Evolutionary conservation across 2,113 vertebrate species (phyloP).

Genomic region (Rhynchomys soricoides): DNA sequence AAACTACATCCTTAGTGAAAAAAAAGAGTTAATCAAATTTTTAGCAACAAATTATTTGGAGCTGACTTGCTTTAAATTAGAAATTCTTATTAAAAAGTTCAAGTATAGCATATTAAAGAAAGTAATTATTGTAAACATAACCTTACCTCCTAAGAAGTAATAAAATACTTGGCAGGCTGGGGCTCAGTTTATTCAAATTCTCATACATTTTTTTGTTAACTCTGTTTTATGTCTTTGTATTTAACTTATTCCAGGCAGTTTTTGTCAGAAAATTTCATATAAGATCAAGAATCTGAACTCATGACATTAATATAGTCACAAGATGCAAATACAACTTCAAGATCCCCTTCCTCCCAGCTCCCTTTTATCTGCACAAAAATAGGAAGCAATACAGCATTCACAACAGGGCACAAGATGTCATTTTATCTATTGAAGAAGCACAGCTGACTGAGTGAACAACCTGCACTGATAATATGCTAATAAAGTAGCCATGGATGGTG

Average conservation of each 20-base stretch:
- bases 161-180: constrained; percentile 57
- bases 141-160: constrained; percentile 70
- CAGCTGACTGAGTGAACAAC: constrained; percentile 61
- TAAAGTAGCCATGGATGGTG: constrained; percentile 44
- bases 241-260: constrained; percentile 51
- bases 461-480: constrained; percentile 69
- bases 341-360: background rate
- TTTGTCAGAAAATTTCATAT: constrained; percentile 69
- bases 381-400: constrained; percentile 58
- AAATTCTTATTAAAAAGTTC: constrained; percentile 66
- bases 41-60: constrained; percentile 47
- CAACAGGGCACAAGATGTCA: constrained; percentile 68
- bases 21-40: constrained; percentile 63
- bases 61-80: constrained; percentile 63
- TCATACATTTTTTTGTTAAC: constrained; percentile 63
- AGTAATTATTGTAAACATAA: constrained; percentile 69
- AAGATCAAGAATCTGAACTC: constrained; percentile 49
- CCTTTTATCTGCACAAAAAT: constrained; percentile 69
- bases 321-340: constrained; percentile 63
- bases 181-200: constrained; percentile 67
- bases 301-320: constrained; percentile 65
- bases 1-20: background rate
- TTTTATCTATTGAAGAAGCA: constrained; percentile 61
- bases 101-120: constrained; percentile 46
- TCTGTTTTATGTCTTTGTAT: constrained; percentile 63